Base-by-base conservation (phyloP, 2,797 vertebrate genomes). In the Sebastes taczanowskii region DNA sequence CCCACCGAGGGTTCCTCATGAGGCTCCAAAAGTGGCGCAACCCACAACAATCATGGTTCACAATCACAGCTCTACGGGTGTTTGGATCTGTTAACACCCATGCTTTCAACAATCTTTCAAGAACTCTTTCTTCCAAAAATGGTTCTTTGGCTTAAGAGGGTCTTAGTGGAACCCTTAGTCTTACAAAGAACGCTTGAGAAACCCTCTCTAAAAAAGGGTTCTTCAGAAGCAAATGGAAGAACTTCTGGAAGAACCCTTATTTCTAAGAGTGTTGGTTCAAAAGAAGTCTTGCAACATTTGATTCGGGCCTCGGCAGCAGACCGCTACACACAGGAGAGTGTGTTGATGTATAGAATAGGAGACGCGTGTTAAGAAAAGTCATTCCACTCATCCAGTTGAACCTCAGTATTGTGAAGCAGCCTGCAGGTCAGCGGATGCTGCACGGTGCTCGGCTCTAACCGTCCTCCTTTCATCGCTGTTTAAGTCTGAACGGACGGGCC, bases 401-500 rank as follows among this genome's bases (percentile, higher is more conserved):
- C 16, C 30, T 46, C 27, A 0, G 74, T 22, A 9, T 42, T 63
- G 6, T 22, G 70, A 64, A 16, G 0, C 16, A 4, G 62, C 64
- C 82, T 46, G 71, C 68, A 13, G 74, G 77, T 71, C 56, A 52
- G 59, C 56, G n/a, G 68, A 61, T 7, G 0, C 23, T 6, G 5
- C 25, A 0, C 6, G 0, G 34, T 11, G 58, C 49, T 66, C 4
- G 9, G 22, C 61, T 73, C 3, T 1, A 22, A 71, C 49, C 65
- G 0, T 23, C 30, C 29, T 23, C 55, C 76, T 80, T 83, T 86
- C 56, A 78, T 80, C 79, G 69, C 59, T 4, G 49, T 65, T 80
- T 25, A 32, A n/a, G 68, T 64, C 7, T 55, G 59, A 71, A 6
- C 1, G 3, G 7, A 6, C 2, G 13, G 55, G 35, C 20, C 69